Percentiles rank a stretch among this genome's conserved stretches.
phyloP scores from a whole-genome alignment of 2,888 invertebrate genomes.

The Cataglyphis rosenhaueri region DNA sequence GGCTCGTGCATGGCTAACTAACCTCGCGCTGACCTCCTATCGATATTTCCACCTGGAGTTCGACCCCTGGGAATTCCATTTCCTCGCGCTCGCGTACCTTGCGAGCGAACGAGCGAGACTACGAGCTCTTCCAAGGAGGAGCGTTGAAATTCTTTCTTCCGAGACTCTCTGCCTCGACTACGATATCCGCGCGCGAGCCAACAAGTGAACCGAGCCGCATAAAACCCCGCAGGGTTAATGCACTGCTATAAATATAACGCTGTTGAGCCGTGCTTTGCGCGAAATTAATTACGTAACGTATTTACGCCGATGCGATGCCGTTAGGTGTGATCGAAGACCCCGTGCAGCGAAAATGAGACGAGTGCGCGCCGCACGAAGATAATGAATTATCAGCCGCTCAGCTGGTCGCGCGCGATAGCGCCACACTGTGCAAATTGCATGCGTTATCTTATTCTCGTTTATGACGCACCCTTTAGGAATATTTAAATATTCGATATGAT shows the following conservation, averaged over 20 bases:
- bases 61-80: conserved; percentile 72
- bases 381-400: conserved; percentile 68
- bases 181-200: conserved; percentile 5
- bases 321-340: conserved; percentile 75
- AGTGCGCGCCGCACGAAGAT: conserved; percentile 58
- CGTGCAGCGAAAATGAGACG: conserved; percentile 74
- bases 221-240: conserved; percentile 73
- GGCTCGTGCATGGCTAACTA: conserved; percentile 72
- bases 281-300: conserved; percentile 76
- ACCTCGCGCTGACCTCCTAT: conserved; percentile 75
- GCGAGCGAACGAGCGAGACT: conserved; percentile 31
- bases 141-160: conserved; percentile 49
- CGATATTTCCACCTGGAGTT: conserved; percentile 74
- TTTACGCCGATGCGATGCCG: conserved; percentile 74
- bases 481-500: conserved; percentile 7
- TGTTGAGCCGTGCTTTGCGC: conserved; percentile 66
- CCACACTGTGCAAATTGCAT: conserved; percentile 52
- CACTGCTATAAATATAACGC: conserved; percentile 74
- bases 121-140: conserved; percentile 44
- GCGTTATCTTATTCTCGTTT: conserved; percentile 40
- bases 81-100: conserved; percentile 30
- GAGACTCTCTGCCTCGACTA: conserved; percentile 29
- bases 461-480: conserved; percentile 52
- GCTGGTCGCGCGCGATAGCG: conserved; percentile 45
- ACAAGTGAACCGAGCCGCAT: conserved; percentile 54